phyloP scores from a whole-genome alignment of 2,797 vertebrate genomes.

The Muscicapa striata region DNA sequence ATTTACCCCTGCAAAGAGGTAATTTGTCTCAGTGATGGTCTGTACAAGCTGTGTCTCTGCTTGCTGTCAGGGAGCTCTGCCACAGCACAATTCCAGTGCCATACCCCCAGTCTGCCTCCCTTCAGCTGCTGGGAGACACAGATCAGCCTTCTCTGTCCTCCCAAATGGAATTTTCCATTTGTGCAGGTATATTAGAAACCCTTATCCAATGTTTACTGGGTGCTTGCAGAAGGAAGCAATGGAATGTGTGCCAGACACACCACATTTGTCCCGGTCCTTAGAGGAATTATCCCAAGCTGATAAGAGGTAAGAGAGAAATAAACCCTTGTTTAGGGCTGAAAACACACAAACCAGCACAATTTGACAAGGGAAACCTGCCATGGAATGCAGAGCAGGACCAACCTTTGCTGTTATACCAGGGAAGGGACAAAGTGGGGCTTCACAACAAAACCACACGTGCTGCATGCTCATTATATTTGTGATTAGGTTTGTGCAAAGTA shows the following conservation, averaged over 20 bases:
- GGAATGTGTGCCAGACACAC: background rate
- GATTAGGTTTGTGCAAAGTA: background rate
- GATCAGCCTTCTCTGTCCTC: background rate
- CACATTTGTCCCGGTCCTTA: background rate
- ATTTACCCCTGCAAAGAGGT: background rate
- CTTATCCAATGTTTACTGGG: background rate
- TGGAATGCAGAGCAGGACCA: background rate
- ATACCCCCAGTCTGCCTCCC: background rate
- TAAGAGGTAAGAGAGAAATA: background rate
- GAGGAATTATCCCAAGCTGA: background rate
- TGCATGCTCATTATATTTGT: background rate
- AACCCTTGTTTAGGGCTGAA: background rate
- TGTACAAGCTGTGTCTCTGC: rapidly evolving
- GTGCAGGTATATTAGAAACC: background rate
- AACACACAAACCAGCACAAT: background rate
- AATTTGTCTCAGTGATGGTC: background rate
- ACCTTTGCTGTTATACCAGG: background rate
- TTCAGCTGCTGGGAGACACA: background rate
- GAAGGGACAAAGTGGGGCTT: background rate
- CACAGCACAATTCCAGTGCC: background rate
- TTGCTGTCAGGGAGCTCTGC: background rate
- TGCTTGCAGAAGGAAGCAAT: background rate
- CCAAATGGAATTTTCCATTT: background rate
- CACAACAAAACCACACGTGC: background rate
- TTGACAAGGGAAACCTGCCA: background rate